Evolutionary conservation across 2,797 vertebrate genomes (phyloP).

Genomic region (Anabas testudineus): DNA sequence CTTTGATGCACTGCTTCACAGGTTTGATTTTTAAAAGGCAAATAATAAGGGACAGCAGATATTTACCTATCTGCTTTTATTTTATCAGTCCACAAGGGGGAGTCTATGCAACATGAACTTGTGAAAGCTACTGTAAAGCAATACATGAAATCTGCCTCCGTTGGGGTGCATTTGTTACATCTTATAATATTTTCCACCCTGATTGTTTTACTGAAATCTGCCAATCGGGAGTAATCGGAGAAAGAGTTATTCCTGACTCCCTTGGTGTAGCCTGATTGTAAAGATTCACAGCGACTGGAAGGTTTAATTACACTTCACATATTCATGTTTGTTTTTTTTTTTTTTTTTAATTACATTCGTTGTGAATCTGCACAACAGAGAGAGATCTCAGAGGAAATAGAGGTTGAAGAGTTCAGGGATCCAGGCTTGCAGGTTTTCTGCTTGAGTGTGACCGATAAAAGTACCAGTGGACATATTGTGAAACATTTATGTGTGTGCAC

Average conservation of each 20-base stretch:
- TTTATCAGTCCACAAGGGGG: slow-evolving; percentile 69
- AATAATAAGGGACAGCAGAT: slow-evolving; percentile 5
- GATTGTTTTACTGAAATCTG: slow-evolving; percentile 55
- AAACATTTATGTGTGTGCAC: slow-evolving; percentile 21
- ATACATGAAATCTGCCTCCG: slow-evolving; percentile 57
- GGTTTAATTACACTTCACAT: slow-evolving; percentile 10
- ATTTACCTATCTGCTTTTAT: slow-evolving; percentile 24
- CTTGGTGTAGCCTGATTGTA: slow-evolving; percentile 47
- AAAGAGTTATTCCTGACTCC: slow-evolving; percentile 26
- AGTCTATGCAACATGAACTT: slow-evolving; percentile 21
- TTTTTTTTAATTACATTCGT: slow-evolving; percentile 21
- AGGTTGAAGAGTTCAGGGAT: slow-evolving; percentile 38
- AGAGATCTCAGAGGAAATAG: slow-evolving; percentile 63
- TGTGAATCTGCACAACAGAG: slow-evolving; percentile 76
- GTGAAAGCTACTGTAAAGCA: slow-evolving; percentile 66
- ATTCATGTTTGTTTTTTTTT: slow-evolving; percentile 15
- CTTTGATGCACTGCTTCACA: slow-evolving; percentile 76
- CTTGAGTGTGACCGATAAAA: background rate
- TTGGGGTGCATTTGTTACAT: slow-evolving; percentile 25
- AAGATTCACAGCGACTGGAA: slow-evolving; percentile 66
- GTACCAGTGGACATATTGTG: slow-evolving; percentile 13
- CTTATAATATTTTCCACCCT: slow-evolving; percentile 62
- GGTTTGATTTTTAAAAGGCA: slow-evolving; percentile 5
- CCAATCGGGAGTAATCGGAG: slow-evolving; percentile 33
- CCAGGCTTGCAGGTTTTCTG: slow-evolving; percentile 27